phyloP scores from a whole-genome alignment of 2,797 vertebrate species.

The Tenualosa ilisha region DNA sequence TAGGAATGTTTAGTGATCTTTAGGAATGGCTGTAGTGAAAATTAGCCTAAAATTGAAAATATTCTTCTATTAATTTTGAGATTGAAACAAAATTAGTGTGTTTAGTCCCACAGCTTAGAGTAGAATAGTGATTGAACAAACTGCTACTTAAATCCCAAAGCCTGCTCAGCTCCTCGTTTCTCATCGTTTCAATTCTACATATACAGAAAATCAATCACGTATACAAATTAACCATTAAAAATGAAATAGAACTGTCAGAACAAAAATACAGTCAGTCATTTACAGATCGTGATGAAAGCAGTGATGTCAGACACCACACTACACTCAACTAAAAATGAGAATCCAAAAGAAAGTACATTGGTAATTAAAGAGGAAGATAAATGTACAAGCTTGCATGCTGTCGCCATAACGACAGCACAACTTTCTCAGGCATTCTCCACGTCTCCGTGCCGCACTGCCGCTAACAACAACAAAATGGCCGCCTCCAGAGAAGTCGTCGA shows the following conservation, averaged over 20 bases:
- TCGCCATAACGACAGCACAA: slow-evolving; percentile 50
- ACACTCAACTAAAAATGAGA: slow-evolving; percentile 50
- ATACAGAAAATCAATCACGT: slow-evolving; percentile 53
- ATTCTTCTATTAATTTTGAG: not conserved
- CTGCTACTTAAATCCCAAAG: not conserved
- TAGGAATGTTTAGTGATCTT: slow-evolving; percentile 33
- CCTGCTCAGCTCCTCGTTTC: not conserved
- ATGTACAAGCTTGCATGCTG: slow-evolving; percentile 62
- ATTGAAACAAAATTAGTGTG: not conserved
- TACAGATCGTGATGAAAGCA: slow-evolving; percentile 65
- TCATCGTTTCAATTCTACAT: slow-evolving; percentile 44
- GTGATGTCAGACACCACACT: slow-evolving; percentile 58
- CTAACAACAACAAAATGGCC: slow-evolving; percentile 51
- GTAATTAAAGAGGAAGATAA: slow-evolving; percentile 60
- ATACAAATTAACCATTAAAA: slow-evolving; percentile 48
- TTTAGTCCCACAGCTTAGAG: slow-evolving; percentile 12
- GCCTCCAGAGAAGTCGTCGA: slow-evolving; percentile 20
- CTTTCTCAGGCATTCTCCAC: slow-evolving; percentile 63
- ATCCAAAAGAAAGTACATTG: slow-evolving; percentile 55
- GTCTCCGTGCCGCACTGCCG: slow-evolving; percentile 65
- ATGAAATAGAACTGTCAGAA: slow-evolving; percentile 50
- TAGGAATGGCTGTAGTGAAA: slow-evolving; percentile 30
- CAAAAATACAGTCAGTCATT: slow-evolving; percentile 56
- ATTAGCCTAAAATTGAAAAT: not conserved
- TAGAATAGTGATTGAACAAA: slow-evolving; percentile 7